A percentile compares a stretch with the other conserved stretches of the same genome.
phyloP scores from a whole-genome alignment of 2,888 invertebrate species.

The Griposia aprilina region DNA sequence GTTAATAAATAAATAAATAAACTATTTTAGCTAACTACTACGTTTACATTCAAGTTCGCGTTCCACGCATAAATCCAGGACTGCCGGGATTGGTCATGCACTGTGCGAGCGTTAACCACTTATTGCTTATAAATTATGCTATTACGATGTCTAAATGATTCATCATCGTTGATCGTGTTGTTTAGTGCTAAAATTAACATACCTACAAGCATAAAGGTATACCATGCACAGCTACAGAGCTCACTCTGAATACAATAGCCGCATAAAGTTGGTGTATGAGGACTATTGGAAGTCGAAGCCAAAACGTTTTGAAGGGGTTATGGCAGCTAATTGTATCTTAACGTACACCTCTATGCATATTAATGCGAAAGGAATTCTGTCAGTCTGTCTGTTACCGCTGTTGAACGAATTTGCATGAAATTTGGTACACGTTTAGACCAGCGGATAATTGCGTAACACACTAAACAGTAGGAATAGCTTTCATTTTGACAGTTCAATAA shows the following conservation, averaged over 20 bases:
- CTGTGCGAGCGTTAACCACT: not conserved
- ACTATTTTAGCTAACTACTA: too few relatives aligned
- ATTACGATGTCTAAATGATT: constrained; percentile 22
- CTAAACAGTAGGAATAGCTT: too few relatives aligned
- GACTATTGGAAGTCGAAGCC: not conserved
- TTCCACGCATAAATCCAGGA: not conserved
- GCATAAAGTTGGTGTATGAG: not conserved
- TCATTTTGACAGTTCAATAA: too few relatives aligned
- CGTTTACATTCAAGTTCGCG: not conserved
- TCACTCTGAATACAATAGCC: not conserved
- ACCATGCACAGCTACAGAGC: not conserved
- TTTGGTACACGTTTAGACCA: too few relatives aligned
- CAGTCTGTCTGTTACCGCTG: too few relatives aligned
- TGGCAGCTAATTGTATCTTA: not conserved
- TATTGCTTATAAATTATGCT: constrained; percentile 18
- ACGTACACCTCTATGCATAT: not conserved
- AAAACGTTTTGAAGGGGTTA: not conserved
- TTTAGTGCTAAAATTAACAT: not conserved
- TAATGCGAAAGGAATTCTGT: too few relatives aligned
- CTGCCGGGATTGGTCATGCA: not conserved
- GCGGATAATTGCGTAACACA: too few relatives aligned
- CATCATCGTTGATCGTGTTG: not conserved
- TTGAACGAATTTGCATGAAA: too few relatives aligned
- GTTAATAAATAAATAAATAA: too few relatives aligned
- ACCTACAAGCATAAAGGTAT: not conserved